These are phyloP conservation scores for Lagopus leucura DNA, from an alignment of 2,113 vertebrate species.

Conservation along the genomic window DNA sequence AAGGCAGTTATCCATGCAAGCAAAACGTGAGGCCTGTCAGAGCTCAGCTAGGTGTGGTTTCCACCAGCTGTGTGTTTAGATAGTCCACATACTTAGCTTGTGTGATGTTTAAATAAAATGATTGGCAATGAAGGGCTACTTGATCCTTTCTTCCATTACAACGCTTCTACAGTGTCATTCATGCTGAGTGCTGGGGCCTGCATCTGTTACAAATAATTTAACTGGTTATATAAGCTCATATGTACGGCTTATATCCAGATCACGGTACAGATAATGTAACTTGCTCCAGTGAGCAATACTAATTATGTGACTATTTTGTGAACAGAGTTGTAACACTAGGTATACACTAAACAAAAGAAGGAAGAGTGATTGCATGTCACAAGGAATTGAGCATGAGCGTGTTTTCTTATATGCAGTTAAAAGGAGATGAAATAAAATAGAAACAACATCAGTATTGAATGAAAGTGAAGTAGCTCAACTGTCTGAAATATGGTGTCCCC, in stretches of 20 bases:
- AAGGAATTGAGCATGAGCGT: not conserved
- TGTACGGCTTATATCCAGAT: not conserved
- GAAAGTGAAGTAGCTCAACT: not conserved
- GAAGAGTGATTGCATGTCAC: not conserved
- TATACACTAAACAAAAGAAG: not conserved
- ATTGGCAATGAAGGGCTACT: accelerated
- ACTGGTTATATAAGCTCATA: not conserved
- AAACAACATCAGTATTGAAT: not conserved
- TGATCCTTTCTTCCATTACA: accelerated
- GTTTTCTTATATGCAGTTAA: not conserved
- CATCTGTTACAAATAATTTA: not conserved
- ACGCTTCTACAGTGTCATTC: not conserved
- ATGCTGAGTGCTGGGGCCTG: not conserved
- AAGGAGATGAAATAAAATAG: not conserved
- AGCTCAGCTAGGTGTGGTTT: accelerated
- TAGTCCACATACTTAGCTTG: accelerated
- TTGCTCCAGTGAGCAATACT: not conserved
- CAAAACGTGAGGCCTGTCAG: accelerated
- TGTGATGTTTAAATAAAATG: not conserved
- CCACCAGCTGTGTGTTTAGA: not conserved
- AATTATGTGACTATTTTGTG: accelerated
- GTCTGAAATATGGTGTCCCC: accelerated
- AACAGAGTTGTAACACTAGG: not conserved
- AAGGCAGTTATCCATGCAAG: accelerated
- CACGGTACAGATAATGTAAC: not conserved